A percentile compares a stretch with the other conserved stretches of the same genome.
phyloP scores from a whole-genome alignment of 2,888 invertebrate species.

The Drosophila robusta region DNA sequence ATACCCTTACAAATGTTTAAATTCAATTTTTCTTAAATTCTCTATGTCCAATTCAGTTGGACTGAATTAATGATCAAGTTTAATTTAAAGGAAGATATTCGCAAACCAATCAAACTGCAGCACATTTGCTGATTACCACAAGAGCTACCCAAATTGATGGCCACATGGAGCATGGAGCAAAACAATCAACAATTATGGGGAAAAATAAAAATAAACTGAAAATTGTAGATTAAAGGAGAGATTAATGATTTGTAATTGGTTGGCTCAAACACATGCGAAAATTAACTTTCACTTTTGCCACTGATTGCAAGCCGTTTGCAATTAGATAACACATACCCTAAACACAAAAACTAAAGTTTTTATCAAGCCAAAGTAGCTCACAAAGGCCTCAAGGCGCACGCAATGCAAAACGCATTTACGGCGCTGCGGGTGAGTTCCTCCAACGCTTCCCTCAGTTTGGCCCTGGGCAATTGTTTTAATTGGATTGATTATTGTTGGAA shows the following conservation, averaged over 20 bases:
- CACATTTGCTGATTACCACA: background rate
- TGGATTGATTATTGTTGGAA: slow-evolving; percentile 67
- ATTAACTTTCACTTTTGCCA: slow-evolving; percentile 43
- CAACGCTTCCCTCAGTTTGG: slow-evolving; percentile 27
- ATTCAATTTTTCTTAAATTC: background rate
- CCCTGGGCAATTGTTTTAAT: slow-evolving; percentile 74
- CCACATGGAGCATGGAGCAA: slow-evolving; percentile 40
- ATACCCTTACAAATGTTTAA: no score
- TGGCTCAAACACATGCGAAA: slow-evolving; percentile 38
- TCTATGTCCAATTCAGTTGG: background rate
- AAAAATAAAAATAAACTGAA: slow-evolving; percentile 22
- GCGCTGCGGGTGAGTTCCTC: slow-evolving; percentile 18
- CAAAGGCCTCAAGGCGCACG: slow-evolving; percentile 37
- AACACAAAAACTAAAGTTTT: slow-evolving; percentile 6
- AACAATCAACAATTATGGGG: slow-evolving; percentile 54
- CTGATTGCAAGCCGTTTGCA: slow-evolving; percentile 20
- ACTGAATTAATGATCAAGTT: background rate
- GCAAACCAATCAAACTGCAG: slow-evolving; percentile 16
- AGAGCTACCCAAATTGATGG: slow-evolving; percentile 10
- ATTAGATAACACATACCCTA: slow-evolving; percentile 22
- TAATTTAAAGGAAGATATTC: background rate
- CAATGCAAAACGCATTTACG: slow-evolving; percentile 62
- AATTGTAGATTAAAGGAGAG: slow-evolving; percentile 38
- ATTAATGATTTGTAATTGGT: slow-evolving; percentile 65
- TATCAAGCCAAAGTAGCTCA: slow-evolving; percentile 27